Conservation (phyloP, 2,888 invertebrate species). For the Pomacea canaliculata region DNA sequence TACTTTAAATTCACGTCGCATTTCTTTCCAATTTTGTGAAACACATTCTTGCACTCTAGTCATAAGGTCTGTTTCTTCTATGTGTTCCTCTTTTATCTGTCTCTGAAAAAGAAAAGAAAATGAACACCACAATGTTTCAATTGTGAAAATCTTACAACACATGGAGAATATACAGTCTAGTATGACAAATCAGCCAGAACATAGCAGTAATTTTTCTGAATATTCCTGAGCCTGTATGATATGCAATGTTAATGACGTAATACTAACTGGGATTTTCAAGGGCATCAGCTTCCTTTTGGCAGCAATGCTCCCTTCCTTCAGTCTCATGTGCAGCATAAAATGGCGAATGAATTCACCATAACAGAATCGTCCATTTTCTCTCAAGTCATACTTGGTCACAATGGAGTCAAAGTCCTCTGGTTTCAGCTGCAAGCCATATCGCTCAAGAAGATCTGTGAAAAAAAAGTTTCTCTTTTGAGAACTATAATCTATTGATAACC, state of each 20-base stretch:
- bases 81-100: conserved; percentile 24
- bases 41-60: conserved; percentile 56
- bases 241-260: too few species aligned
- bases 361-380: conserved; percentile 61
- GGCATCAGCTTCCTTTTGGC: conserved; percentile 44
- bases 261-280: conserved; percentile 47
- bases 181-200: too few species aligned
- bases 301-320: conserved; percentile 39
- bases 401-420: conserved; percentile 59
- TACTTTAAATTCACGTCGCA: conserved; percentile 59
- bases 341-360: conserved; percentile 66
- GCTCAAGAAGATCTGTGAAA: conserved; percentile 49
- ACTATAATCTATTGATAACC: too few species aligned
- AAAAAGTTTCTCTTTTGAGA: not conserved
- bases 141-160: not conserved
- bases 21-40: conserved; percentile 64
- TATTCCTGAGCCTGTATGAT: too few species aligned
- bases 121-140: not conserved
- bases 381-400: conserved; percentile 64
- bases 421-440: conserved; percentile 49
- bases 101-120: not conserved
- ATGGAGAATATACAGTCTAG: not conserved
- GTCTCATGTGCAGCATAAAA: conserved; percentile 59
- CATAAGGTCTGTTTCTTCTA: conserved; percentile 41
- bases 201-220: too few species aligned